These are phyloP conservation scores for Notoglanidium macrostoma DNA, from an alignment of 2,797 vertebrate genomes.

Conservation along the genomic window DNA sequence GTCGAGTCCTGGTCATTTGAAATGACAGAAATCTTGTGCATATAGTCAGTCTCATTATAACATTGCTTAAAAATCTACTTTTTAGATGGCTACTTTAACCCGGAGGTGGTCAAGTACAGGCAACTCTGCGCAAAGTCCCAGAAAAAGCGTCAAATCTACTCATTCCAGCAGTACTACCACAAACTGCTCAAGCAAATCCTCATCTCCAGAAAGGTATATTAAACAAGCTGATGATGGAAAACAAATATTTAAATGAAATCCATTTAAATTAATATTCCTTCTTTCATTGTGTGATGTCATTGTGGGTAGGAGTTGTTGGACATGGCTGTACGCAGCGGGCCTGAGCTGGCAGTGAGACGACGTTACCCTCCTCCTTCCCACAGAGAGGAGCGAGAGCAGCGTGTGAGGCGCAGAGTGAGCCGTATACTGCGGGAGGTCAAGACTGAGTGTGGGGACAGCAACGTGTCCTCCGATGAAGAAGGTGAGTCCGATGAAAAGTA, in stretches of 20 bases:
- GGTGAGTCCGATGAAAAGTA: slow-evolving; percentile 72
- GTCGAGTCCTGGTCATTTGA: neutral
- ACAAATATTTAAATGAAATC: neutral
- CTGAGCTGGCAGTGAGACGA: slow-evolving; percentile 78
- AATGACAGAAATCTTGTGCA: neutral
- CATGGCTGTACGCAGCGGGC: slow-evolving; percentile 84
- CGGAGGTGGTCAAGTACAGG: slow-evolving; percentile 95
- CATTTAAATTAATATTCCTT: neutral
- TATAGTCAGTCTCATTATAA: neutral
- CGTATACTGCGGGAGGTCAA: slow-evolving; percentile 92
- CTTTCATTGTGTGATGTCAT: neutral
- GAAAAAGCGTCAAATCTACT: slow-evolving; percentile 85
- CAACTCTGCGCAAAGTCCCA: slow-evolving; percentile 92
- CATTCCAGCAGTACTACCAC: slow-evolving; percentile 95
- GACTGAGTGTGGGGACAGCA: slow-evolving; percentile 90
- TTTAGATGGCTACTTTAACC: slow-evolving; percentile 94
- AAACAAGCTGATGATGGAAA: neutral
- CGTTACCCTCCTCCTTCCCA: slow-evolving; percentile 74
- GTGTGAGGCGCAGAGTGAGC: slow-evolving; percentile 81
- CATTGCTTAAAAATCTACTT: slow-evolving; percentile 30
- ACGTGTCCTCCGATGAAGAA: slow-evolving; percentile 93
- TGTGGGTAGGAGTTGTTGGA: slow-evolving; percentile 85
- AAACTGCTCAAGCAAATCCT: slow-evolving; percentile 93
- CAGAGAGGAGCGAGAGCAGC: slow-evolving; percentile 83
- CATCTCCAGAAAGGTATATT: slow-evolving; percentile 86